phyloP scores from a whole-genome alignment of 1,140 invertebrate genomes.

The Drosophila elegans region DNA sequence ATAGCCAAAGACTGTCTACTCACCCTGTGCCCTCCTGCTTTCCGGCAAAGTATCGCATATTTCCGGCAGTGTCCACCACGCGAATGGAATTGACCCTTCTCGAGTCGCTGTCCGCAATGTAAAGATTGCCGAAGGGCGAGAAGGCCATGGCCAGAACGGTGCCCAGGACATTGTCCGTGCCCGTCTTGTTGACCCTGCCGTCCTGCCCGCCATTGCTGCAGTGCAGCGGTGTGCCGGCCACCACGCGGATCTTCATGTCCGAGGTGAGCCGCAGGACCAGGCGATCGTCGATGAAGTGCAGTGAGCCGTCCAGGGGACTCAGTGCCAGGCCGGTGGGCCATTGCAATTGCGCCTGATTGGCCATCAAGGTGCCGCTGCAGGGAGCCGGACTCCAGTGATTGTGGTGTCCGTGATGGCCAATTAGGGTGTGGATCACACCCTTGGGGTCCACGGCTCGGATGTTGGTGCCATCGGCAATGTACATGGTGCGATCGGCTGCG shows the following conservation, averaged over 20 bases:
- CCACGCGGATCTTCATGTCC: conserved; percentile 95
- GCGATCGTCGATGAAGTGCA: conserved; percentile 98
- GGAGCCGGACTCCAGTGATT: conserved; percentile 96
- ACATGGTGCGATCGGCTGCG: conserved; percentile 95
- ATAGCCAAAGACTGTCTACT: conserved; percentile 43
- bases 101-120: conserved; percentile 96
- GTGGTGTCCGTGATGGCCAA: conserved; percentile 96
- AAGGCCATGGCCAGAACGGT: conserved; percentile 94
- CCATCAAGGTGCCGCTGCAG: conserved; percentile 92
- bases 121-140: conserved; percentile 96
- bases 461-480: conserved; percentile 97
- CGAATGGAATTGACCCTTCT: conserved; percentile 95
- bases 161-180: conserved; percentile 88
- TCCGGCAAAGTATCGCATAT: conserved; percentile 93
- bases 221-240: conserved; percentile 95
- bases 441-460: conserved; percentile 95
- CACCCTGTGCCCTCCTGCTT: conserved; percentile 87
- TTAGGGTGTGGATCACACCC: conserved; percentile 97
- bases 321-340: conserved; percentile 98
- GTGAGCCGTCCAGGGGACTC: conserved; percentile 95
- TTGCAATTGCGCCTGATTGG: conserved; percentile 93
- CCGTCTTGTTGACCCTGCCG: conserved; percentile 80
- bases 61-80: conserved; percentile 92
- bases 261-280: conserved; percentile 96
- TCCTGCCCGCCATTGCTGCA: conserved; percentile 87